Evolutionary conservation across 2,888 invertebrate species (phyloP).

Genomic region (Agelastica alni): DNA sequence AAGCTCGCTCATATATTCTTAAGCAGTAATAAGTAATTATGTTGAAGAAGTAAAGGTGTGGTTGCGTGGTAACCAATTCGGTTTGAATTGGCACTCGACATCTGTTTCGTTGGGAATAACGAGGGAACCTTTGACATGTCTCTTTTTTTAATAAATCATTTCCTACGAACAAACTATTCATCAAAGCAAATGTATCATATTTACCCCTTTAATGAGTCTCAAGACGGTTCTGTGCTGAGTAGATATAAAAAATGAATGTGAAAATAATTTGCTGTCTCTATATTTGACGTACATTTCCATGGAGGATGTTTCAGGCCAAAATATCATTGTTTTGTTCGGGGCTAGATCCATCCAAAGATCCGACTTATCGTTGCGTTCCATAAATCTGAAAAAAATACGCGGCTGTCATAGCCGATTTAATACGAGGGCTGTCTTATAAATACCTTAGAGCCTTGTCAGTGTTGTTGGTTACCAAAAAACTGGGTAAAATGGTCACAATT

Average conservation of each 20-base stretch:
- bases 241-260: conserved; percentile 77
- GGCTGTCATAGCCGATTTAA: too few species aligned
- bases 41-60: too few species aligned
- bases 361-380: conserved; percentile 84
- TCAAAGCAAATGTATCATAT: conserved; percentile 37
- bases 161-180: neutral
- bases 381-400: conserved; percentile 64
- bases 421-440: too few species aligned
- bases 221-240: conserved; percentile 73
- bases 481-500: conserved; percentile 77
- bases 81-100: too few species aligned
- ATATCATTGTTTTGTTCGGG: conserved; percentile 71
- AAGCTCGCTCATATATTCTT: too few species aligned
- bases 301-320: conserved; percentile 82
- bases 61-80: too few species aligned
- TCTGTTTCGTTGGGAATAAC: too few species aligned
- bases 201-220: conserved; percentile 82
- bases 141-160: too few species aligned
- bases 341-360: conserved; percentile 81
- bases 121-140: too few species aligned
- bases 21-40: too few species aligned
- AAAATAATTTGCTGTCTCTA: conserved; percentile 73
- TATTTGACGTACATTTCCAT: conserved; percentile 82
- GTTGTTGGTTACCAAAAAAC: conserved; percentile 77
- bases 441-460: conserved; percentile 61